Percentiles rank a stretch among this genome's conserved stretches.
phyloP scores from a whole-genome alignment of 2,797 vertebrate genomes.

The Platyrinchus mystaceus region DNA sequence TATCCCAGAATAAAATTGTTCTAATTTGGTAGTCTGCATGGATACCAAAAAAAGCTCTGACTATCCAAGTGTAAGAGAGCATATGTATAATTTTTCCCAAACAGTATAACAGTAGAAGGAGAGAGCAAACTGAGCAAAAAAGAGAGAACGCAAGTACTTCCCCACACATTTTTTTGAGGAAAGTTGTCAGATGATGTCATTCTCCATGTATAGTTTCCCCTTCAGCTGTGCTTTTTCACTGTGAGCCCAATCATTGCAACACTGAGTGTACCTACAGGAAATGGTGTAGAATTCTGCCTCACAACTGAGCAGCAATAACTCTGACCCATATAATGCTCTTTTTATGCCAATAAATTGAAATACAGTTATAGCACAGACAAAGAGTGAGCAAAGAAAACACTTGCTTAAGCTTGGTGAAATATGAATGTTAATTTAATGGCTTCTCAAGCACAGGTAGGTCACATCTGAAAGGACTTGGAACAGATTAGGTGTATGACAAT shows the following conservation, averaged over 20 bases:
- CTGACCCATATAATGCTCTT: not conserved
- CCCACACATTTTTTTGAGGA: not conserved
- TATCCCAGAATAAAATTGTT: not conserved
- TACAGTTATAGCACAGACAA: not conserved
- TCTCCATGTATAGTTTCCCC: not conserved
- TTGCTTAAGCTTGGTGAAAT: not conserved
- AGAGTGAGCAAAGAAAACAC: not conserved
- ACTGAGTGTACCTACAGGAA: not conserved
- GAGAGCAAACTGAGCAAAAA: not conserved
- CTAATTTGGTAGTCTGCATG: not conserved
- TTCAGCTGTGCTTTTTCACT: not conserved
- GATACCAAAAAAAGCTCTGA: not conserved
- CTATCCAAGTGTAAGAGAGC: not conserved
- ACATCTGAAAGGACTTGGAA: not conserved
- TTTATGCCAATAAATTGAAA: not conserved
- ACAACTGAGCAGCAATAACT: not conserved
- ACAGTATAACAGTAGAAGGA: not conserved
- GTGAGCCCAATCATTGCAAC: not conserved
- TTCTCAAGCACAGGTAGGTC: not conserved
- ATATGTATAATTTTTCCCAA: not conserved
- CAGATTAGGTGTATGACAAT: not conserved
- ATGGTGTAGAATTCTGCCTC: not conserved
- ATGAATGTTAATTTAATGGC: not conserved
- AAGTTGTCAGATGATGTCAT: not conserved
- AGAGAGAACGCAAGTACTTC: not conserved